phyloP scores from a whole-genome alignment of 2,888 invertebrate genomes.

The Noctua fimbriata region DNA sequence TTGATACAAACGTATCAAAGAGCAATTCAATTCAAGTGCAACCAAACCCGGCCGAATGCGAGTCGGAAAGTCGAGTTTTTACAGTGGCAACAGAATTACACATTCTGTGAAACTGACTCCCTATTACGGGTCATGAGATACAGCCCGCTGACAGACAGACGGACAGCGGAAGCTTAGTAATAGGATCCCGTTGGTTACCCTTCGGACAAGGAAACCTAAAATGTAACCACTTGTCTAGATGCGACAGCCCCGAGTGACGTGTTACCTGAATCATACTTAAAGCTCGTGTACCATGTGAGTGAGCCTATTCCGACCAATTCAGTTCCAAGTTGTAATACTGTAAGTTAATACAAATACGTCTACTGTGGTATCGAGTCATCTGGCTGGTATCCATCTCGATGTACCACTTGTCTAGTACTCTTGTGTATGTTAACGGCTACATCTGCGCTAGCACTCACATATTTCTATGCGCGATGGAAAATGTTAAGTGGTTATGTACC shows the following conservation, averaged over 20 bases:
- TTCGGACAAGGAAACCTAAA: not conserved
- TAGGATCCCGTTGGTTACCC: too few species aligned
- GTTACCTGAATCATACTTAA: not conserved
- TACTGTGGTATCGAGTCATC: constrained; percentile 11
- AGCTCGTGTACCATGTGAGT: not conserved
- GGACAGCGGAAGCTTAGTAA: too few species aligned
- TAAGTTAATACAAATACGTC: not conserved
- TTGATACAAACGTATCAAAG: too few species aligned
- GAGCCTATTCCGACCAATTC: not conserved
- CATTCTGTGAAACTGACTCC: too few species aligned
- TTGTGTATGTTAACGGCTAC: constrained; percentile 17
- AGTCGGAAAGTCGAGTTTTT: too few species aligned
- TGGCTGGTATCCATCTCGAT: constrained; percentile 22
- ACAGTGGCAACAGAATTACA: too few species aligned
- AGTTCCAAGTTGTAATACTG: not conserved
- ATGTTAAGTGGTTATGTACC: constrained; percentile 16
- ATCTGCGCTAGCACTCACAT: constrained; percentile 17
- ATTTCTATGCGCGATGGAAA: constrained; percentile 18
- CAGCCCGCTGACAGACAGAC: too few species aligned
- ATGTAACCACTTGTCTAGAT: not conserved
- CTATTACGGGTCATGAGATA: too few species aligned
- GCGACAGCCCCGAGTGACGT: not conserved
- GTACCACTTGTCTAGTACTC: constrained; percentile 33
- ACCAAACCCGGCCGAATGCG: too few species aligned
- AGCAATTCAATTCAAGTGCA: too few species aligned